Percentiles rank a stretch among this genome's conserved stretches.
These are phyloP conservation scores for Drosophila mauritiana DNA, from an alignment of 1,140 invertebrate genomes.

Conservation along the genomic window DNA sequence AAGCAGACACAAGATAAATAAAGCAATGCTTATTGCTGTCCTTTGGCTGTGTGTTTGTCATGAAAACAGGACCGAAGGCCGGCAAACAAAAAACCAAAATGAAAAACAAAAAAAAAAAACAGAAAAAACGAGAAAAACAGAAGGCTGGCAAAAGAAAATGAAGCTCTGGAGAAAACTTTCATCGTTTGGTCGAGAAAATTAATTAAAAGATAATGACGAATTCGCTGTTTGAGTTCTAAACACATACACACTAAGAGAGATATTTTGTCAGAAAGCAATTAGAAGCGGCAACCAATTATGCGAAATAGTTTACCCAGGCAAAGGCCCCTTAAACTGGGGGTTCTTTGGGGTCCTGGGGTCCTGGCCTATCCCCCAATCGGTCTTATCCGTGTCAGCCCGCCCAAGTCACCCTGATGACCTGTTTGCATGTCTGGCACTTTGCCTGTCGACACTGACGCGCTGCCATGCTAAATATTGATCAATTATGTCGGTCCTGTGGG, in stretches of 20 bases:
- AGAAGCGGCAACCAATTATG: constrained; percentile 51
- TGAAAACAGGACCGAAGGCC: constrained; percentile 20
- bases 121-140: constrained; percentile 19
- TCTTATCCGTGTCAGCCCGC: constrained; percentile 27
- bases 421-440: constrained; percentile 74
- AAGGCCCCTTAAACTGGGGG: constrained; percentile 3
- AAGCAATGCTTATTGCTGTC: constrained; percentile 52
- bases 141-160: constrained; percentile 26
- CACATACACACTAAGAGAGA: constrained; percentile 25
- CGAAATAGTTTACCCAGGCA: constrained; percentile 25
- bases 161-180: constrained; percentile 52
- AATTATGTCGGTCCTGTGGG: constrained; percentile 52
- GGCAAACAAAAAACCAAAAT: not conserved
- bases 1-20: constrained; percentile 63
- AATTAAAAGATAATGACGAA: constrained; percentile 81
- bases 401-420: constrained; percentile 50
- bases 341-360: not conserved
- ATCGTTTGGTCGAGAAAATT: constrained; percentile 64
- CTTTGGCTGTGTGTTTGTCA: constrained; percentile 47
- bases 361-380: constrained; percentile 24
- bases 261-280: constrained; percentile 52
- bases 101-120: too few relatives aligned
- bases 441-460: constrained; percentile 59
- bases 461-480: constrained; percentile 72
- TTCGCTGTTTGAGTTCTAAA: constrained; percentile 49